Evolutionary conservation across 1,140 invertebrate genomes (phyloP).

Genomic region (Melanaphis sacchari): DNA sequence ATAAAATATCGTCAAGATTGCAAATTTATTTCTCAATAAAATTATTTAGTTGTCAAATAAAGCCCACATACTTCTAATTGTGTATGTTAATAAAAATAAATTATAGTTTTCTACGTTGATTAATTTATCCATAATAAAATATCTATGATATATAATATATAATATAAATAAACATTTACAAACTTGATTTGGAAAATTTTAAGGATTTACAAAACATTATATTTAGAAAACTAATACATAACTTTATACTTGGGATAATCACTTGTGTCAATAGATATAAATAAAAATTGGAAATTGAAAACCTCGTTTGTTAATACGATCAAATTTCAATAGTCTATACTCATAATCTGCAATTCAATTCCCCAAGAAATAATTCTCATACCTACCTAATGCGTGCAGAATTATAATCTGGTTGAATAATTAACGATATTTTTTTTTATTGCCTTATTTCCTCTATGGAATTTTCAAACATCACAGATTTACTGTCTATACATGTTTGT

Average conservation of each 20-base stretch:
- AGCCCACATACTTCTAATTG: background rate
- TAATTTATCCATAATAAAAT: background rate
- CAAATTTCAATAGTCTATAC: background rate
- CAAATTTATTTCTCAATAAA: background rate
- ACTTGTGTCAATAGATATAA: slow-evolving; percentile 13
- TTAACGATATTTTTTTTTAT: background rate
- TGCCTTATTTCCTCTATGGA: background rate
- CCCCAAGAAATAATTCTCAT: background rate
- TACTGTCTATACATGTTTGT: background rate
- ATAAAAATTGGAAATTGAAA: background rate
- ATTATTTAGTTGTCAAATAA: background rate
- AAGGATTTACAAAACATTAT: background rate
- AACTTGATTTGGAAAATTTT: background rate
- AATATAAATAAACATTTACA: background rate
- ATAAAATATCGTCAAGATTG: background rate
- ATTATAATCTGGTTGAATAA: background rate
- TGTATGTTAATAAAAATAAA: background rate
- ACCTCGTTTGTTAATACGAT: background rate
- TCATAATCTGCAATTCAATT: slow-evolving; percentile 1
- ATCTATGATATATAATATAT: background rate
- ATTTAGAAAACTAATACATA: background rate
- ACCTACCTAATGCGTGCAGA: background rate
- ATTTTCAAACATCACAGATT: background rate
- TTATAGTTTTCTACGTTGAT: background rate
- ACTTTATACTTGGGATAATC: background rate